Percentiles rank a stretch among this genome's conserved stretches.
These are phyloP conservation scores for Serrognathus titanus DNA, from an alignment of 2,888 invertebrate species.

Conservation along the genomic window DNA sequence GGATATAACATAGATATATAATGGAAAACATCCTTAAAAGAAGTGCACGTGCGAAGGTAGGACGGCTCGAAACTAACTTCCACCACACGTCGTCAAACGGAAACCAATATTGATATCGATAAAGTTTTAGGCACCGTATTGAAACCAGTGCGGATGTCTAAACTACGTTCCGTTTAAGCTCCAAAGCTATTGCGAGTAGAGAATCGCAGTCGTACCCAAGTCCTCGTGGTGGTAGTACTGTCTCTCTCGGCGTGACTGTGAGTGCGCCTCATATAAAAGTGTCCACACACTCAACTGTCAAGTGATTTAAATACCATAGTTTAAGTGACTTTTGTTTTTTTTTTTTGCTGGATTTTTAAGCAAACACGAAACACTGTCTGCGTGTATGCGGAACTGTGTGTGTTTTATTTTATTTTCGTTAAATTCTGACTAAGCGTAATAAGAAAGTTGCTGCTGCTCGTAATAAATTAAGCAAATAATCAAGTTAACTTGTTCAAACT, in stretches of 20 bases:
- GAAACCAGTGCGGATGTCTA: conserved; percentile 25
- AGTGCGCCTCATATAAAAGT: conserved; percentile 11
- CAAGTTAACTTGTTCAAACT: no score
- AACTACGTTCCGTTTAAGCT: conserved; percentile 36
- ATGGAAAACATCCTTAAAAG: conserved; percentile 19
- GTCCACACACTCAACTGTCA: conserved; percentile 12
- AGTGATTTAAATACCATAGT: conserved; percentile 12
- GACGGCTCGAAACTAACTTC: conserved; percentile 38
- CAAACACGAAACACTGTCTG: no score
- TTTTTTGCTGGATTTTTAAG: neutral
- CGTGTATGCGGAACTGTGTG: no score
- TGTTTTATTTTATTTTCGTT: no score
- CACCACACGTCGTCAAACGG: conserved; percentile 35
- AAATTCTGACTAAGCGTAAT: no score
- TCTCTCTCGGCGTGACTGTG: conserved; percentile 3
- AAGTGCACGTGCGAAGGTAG: conserved; percentile 35
- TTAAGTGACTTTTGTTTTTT: neutral
- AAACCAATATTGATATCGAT: conserved; percentile 35
- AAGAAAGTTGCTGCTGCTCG: no score
- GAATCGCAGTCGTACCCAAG: conserved; percentile 34
- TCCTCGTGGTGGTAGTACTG: conserved; percentile 23
- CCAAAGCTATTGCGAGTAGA: conserved; percentile 34
- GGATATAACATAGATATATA: conserved; percentile 1
- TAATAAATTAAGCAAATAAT: no score
- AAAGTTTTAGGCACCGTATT: conserved; percentile 26